Conservation (phyloP, 2,888 invertebrate species). For the Ectemnius lituratus region DNA sequence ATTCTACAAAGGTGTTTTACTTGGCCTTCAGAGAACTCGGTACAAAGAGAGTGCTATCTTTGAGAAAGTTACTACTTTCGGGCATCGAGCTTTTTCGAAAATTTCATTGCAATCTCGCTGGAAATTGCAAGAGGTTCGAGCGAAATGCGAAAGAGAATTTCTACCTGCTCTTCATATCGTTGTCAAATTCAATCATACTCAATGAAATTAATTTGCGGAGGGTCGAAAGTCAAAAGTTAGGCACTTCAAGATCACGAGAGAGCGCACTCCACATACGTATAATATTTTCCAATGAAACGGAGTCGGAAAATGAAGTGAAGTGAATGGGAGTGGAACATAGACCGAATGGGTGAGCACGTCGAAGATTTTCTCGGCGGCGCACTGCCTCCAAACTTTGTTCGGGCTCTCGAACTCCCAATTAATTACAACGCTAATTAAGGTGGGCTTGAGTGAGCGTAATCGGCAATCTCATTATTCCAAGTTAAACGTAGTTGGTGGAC, state of each 20-base stretch:
- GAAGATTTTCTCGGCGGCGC: slow-evolving; percentile 31
- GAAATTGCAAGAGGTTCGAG: not conserved
- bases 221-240: too few relatives aligned
- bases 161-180: too few relatives aligned
- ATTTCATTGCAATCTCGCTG: slow-evolving; percentile 49
- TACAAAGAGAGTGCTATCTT: slow-evolving; percentile 43
- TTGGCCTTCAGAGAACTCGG: slow-evolving; percentile 29
- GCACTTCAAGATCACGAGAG: too few relatives aligned
- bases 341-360: slow-evolving; percentile 16
- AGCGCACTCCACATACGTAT: too few relatives aligned
- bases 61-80: slow-evolving; percentile 42
- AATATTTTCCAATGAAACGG: too few relatives aligned
- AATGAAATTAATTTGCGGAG: too few relatives aligned
- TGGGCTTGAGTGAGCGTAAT: slow-evolving; percentile 48
- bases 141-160: not conserved
- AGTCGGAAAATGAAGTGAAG: slow-evolving; percentile 27
- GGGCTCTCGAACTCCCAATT: slow-evolving; percentile 54
- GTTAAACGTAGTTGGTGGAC: slow-evolving; percentile 37
- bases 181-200: too few relatives aligned
- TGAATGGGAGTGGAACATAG: not conserved
- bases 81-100: slow-evolving; percentile 22
- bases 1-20: slow-evolving; percentile 39
- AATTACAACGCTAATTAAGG: slow-evolving; percentile 59
- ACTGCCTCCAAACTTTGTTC: slow-evolving; percentile 22
- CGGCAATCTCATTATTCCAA: slow-evolving; percentile 51